Base-by-base conservation (phyloP, 2,113 vertebrate genomes). In the Hystrix brachyura region DNA sequence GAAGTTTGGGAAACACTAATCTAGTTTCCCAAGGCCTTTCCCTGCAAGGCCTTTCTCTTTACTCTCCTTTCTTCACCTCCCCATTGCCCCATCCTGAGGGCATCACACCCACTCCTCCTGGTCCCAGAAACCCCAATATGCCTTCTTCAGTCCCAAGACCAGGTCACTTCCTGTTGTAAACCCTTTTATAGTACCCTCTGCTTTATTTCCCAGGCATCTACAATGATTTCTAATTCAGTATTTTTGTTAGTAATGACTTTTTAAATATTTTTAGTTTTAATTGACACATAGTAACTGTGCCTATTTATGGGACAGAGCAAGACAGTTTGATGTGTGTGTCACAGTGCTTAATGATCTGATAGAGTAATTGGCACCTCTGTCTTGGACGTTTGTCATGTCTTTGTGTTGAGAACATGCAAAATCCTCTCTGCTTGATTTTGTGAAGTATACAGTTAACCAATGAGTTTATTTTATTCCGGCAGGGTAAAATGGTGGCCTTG, bases 71-170 rank as follows among this genome's bases (percentile, higher is more conserved):
- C 5, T 82, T 6, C 74, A 46, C 11, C 62, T 87, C 6, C 25
- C 4, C 3, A 0, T 12, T 0, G 0, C 21, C 13, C 12, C 8
- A 1, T 29, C 43, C 17, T 59, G 9, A 3, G 69, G 18, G 19
- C 38, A 38, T 51, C 46, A 13, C 0, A 13, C 27, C 19, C 18
- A 4, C 34, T 65, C 48, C 60, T 48, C 55, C 12, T 48, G 17
- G 1, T 2, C 38, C 46, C 48, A 14, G 64, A 78, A 84, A 34
- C 46, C 18, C 14, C 12, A 62, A n/a, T 23, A 48, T 60, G 72
- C 27, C 25, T 79, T 62, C 71, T 84, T 69, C 17, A 9, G 23
- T 62, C 60, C 60, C 60, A 78, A 87, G 25, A 82, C 59, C n/a
- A 79, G 57, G 23, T 43, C 27, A 32, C 25, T 17, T 32, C 53